phyloP scores from a whole-genome alignment of 2,113 vertebrate species.

The Abramis brama region DNA sequence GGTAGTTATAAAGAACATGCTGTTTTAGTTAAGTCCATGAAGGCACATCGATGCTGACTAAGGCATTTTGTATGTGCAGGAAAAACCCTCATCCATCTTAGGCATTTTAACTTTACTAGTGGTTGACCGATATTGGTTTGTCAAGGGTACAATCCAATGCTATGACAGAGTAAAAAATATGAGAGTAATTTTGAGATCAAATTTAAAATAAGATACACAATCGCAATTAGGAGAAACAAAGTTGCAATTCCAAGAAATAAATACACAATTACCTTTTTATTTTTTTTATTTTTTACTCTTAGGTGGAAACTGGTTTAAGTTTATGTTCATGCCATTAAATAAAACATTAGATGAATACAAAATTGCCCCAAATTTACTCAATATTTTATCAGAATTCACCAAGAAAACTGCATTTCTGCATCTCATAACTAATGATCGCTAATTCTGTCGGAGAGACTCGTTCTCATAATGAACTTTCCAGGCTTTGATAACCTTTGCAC shows the following conservation, averaged over 20 bases:
- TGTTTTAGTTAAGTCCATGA: not conserved
- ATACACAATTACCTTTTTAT: not conserved
- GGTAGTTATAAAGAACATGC: not conserved
- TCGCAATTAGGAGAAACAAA: not conserved
- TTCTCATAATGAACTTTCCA: not conserved
- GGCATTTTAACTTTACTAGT: not conserved
- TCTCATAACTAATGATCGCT: not conserved
- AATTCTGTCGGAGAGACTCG: not conserved
- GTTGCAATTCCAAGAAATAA: not conserved
- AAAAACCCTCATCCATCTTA: not conserved
- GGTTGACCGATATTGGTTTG: not conserved
- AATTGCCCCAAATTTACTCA: not conserved
- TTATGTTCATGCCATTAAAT: not conserved
- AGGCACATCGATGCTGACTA: not conserved
- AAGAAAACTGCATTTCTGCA: not conserved
- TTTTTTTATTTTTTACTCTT: not conserved
- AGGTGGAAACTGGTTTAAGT: not conserved
- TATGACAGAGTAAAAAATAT: not conserved
- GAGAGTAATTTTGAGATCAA: not conserved
- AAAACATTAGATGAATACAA: not conserved
- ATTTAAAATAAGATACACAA: not conserved
- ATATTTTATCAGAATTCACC: not conserved
- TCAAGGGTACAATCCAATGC: not conserved
- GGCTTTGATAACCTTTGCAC: constrained; percentile 29
- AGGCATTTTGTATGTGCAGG: not conserved